A percentile compares a stretch with the other conserved stretches of the same genome.
Conservation (phyloP, 2,888 invertebrate genomes). For the Melangyna quadrimaculata region DNA sequence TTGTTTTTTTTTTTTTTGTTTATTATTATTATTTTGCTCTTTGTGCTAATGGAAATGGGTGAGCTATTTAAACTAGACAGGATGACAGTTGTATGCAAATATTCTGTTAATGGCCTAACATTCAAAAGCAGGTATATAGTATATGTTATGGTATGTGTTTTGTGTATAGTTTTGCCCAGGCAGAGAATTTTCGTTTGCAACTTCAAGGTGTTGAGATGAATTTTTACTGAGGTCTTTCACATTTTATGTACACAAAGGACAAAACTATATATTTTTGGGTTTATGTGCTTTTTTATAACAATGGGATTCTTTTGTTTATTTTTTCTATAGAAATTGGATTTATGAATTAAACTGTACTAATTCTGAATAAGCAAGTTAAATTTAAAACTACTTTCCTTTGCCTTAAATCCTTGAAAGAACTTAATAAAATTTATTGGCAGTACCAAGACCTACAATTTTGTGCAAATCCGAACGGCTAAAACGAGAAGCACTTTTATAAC, state of each 20-base stretch:
- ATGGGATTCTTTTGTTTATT: not conserved
- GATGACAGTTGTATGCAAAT: constrained; percentile 37
- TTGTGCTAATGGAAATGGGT: constrained; percentile 38
- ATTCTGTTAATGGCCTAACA: constrained; percentile 53
- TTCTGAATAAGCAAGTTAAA: too few species aligned
- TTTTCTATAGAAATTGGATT: too few species aligned
- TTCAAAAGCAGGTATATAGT: constrained; percentile 29
- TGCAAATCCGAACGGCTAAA: too few species aligned
- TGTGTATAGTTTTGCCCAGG: not conserved
- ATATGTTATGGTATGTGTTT: not conserved
- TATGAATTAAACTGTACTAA: too few species aligned
- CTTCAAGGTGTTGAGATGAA: not conserved
- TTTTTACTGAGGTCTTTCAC: not conserved
- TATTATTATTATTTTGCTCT: constrained; percentile 16
- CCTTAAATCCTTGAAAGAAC: too few species aligned
- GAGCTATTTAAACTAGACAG: constrained; percentile 25
- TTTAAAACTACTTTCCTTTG: too few species aligned
- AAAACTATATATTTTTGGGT: not conserved
- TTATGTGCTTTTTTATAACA: not conserved
- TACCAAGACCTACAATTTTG: too few species aligned
- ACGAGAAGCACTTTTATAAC: too few species aligned
- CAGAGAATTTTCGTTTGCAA: not conserved
- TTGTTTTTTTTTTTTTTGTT: not conserved
- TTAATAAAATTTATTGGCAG: too few species aligned
- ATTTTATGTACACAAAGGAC: not conserved